Evolutionary conservation across 1,140 invertebrate genomes (phyloP).

Genomic region (Trichomalopsis sarcophagae): DNA sequence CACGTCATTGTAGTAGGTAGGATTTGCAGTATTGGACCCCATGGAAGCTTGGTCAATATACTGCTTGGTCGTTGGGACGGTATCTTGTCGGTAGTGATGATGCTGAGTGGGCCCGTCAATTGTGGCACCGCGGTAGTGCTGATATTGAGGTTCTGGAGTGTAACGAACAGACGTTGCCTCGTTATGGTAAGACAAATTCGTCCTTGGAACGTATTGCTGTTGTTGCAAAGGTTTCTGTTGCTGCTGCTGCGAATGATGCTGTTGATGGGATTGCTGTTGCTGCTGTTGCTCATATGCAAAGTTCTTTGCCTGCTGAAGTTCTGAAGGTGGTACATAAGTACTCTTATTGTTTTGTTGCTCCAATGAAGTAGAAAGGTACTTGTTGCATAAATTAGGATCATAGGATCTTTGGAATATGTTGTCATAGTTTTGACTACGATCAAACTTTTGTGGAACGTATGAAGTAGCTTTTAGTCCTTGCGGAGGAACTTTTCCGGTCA

Average conservation of each 20-base stretch:
- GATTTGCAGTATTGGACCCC: conserved; percentile 54
- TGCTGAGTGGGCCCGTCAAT: conserved; percentile 67
- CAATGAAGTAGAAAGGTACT: conserved; percentile 63
- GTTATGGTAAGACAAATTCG: conserved; percentile 62
- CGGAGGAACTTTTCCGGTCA: conserved; percentile 69
- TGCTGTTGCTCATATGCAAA: conserved; percentile 60
- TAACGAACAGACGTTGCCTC: conserved; percentile 62
- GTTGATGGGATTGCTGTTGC: conserved; percentile 43
- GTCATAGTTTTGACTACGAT: conserved; percentile 67
- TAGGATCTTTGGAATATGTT: conserved; percentile 51
- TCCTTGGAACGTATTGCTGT: conserved; percentile 62
- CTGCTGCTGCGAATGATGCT: neutral
- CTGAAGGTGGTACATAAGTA: conserved; percentile 72
- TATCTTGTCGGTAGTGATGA: conserved; percentile 68
- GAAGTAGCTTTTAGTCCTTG: conserved; percentile 57
- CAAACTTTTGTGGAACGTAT: conserved; percentile 61
- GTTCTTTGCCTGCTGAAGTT: conserved; percentile 66
- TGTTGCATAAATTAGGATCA: conserved; percentile 52
- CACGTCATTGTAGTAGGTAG: conserved; percentile 61
- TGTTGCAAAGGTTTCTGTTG: conserved; percentile 31
- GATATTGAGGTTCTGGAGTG: conserved; percentile 60
- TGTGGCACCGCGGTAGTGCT: conserved; percentile 63
- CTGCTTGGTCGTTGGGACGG: conserved; percentile 63
- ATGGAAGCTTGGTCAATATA: conserved; percentile 61
- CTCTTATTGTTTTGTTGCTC: conserved; percentile 66